Evolutionary conservation across 2,113 vertebrate genomes (phyloP), one percentile per base, ranked within the genome.

Genomic region (Salminus brasiliensis): DNA sequence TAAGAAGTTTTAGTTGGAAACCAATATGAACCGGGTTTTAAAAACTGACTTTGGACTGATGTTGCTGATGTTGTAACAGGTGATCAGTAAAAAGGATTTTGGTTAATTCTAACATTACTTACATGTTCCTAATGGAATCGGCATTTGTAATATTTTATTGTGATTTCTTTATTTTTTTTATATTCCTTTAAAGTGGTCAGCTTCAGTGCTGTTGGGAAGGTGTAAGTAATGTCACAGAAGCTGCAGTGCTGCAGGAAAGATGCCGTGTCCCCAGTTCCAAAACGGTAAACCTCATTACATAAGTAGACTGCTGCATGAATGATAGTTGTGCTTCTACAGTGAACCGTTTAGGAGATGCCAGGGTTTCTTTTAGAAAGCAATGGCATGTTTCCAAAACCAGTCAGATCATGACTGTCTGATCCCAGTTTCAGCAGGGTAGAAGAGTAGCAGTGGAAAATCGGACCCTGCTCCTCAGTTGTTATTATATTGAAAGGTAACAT

Each of bases 381-480:
- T 4, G 60, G 4, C 15, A 21, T 36, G 32, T n/a, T n/a, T 68
- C 74, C 39, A 76, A 55, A 25, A 25, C 18, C 13, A 49, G 4
- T 4, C 47, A 18, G 21, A 55, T 55, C 32, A 8, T 1, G 32
- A 39, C 25, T 39, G 67, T 55, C 62, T 52, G 74, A 76, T 27
- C 62, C 62, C 11, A 32, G 29, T 62, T 32, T 16, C 32, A 76
- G 74, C 4, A 49, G 62, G 18, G 47, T 39, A 29, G 23, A 52
- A 29, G n/a, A 55, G 65, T 2, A 34, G 59, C 74, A 55, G 47
- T 76, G 62, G 60, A 76, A 63, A 63, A 62, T 47, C 55, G 45
- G 29, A 65, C 60, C 60, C 21, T 52, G 34, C 18, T 29, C 34
- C 1, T 41, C 39, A 41, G 39, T n/a, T 4, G 13, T 45, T 4